Evolutionary conservation across 35 echinoderm and acorn worm genomes (phyloP).

Genomic region (Acanthaster planci): DNA sequence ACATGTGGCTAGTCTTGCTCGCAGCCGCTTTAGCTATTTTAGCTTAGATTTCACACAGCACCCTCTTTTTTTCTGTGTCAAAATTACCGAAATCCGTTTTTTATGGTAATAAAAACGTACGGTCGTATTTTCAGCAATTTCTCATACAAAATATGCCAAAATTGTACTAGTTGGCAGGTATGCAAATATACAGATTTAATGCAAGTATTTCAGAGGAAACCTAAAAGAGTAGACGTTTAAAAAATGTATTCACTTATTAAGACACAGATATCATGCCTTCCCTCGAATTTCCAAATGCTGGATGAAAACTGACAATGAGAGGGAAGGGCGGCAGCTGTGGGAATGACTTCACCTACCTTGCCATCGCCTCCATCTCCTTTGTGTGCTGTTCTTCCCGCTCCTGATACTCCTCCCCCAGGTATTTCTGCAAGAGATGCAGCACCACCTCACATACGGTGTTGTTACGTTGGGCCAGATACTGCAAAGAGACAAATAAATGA

Average conservation of each 20-base stretch:
- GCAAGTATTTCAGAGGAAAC: neutral
- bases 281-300: neutral
- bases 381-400: conserved; percentile 51
- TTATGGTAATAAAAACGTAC: no score
- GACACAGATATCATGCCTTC: neutral
- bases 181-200: no score
- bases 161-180: no score
- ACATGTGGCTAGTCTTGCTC: no score
- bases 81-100: no score
- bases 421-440: conserved; percentile 39
- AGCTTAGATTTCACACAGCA: no score
- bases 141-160: no score
- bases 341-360: conserved; percentile 27
- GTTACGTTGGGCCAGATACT: conserved; percentile 57
- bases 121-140: no score
- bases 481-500: conserved; percentile 13
- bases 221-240: neutral
- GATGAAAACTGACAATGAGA: neutral
- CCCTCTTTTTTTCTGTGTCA: no score
- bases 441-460: conserved; percentile 39
- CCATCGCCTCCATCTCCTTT: conserved; percentile 48
- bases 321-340: neutral
- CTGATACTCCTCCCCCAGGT: conserved; percentile 37
- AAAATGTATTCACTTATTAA: neutral
- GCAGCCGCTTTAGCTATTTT: no score